Evolutionary conservation across 53 echinoderm and acorn worm species (phyloP).

Genomic region (Temnopleurus reevesii): DNA sequence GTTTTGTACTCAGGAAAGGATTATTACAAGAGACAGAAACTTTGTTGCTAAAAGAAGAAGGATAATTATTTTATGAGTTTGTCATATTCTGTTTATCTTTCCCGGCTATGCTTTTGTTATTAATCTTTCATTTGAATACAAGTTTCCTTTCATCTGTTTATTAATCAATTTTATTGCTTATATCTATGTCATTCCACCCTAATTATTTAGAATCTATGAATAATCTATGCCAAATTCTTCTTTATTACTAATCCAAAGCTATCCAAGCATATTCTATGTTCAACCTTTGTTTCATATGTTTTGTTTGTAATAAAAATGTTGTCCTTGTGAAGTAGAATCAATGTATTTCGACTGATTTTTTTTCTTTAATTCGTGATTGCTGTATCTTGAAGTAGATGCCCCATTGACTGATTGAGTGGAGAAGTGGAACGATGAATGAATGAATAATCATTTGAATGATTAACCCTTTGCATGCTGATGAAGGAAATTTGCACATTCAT

Average conservation of each 20-base stretch:
- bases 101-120: not conserved
- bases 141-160: not conserved
- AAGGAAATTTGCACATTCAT: no score
- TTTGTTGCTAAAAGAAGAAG: not conserved
- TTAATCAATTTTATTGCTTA: not conserved
- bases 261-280: constrained; percentile 23
- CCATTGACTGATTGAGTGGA: no score
- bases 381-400: not conserved
- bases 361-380: not conserved
- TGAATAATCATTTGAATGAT: no score
- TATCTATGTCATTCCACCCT: not conserved
- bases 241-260: constrained; percentile 14
- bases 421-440: no score
- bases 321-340: constrained; percentile 55
- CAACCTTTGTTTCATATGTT: constrained; percentile 15
- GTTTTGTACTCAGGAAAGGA: constrained; percentile 48
- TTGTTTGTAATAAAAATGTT: constrained; percentile 61
- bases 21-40: not conserved
- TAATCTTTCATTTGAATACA: not conserved
- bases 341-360: not conserved
- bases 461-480: no score
- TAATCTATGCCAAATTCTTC: constrained; percentile 19
- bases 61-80: constrained; percentile 13
- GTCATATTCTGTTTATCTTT: not conserved
- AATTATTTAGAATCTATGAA: not conserved